These are phyloP conservation scores for Pristis pectinata DNA, from an alignment of 2,797 vertebrate genomes.

Conservation along the genomic window DNA sequence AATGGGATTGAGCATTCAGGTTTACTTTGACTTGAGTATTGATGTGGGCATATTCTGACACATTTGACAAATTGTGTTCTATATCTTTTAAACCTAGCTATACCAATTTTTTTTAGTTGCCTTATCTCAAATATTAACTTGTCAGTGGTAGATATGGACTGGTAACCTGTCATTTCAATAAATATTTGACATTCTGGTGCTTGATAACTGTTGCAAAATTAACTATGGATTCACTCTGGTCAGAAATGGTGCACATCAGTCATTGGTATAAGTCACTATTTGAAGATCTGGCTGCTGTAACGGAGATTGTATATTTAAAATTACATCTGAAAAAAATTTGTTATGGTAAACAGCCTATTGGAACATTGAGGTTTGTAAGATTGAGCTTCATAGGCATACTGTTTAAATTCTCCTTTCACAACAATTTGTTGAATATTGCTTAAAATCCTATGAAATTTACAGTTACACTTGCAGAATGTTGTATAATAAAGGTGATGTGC, in stretches of 20 bases:
- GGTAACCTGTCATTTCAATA: constrained; percentile 28
- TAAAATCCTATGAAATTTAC: constrained; percentile 32
- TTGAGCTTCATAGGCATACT: constrained; percentile 27
- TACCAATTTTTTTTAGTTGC: constrained; percentile 35
- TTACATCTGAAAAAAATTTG: constrained; percentile 31
- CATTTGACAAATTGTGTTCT: constrained; percentile 30
- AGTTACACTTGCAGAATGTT: constrained; percentile 36
- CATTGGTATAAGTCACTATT: constrained; percentile 33
- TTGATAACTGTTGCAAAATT: constrained; percentile 25
- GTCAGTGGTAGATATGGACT: constrained; percentile 30
- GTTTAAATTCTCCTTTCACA: constrained; percentile 37
- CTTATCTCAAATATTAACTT: constrained; percentile 34
- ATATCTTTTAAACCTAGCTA: constrained; percentile 26
- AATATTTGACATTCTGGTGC: constrained; percentile 28
- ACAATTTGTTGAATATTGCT: constrained; percentile 37
- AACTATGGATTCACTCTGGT: constrained; percentile 29
- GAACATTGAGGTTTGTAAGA: constrained; percentile 35
- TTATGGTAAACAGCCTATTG: constrained; percentile 33
- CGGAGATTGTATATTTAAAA: constrained; percentile 26
- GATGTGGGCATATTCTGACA: constrained; percentile 36
- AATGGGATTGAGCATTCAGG: constrained; percentile 29
- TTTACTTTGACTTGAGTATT: constrained; percentile 37
- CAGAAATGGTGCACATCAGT: constrained; percentile 35
- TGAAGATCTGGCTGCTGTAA: constrained; percentile 31
- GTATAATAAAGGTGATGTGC: constrained; percentile 37